Evolutionary conservation across 2,888 invertebrate species (phyloP).

Genomic region (Chrysolina oricalcia): DNA sequence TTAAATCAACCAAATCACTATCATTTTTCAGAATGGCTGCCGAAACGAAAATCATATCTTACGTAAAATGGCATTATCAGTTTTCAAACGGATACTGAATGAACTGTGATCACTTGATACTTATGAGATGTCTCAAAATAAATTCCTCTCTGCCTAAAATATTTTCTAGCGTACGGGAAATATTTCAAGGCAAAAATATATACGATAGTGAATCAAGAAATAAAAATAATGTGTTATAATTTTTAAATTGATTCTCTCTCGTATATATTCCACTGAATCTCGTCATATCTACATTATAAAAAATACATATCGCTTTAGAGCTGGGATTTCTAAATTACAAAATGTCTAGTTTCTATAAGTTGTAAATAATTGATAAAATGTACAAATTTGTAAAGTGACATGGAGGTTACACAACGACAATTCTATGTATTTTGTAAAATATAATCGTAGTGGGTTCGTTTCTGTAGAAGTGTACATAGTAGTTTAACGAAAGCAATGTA

Average conservation of each 20-base stretch:
- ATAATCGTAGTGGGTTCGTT: slow-evolving; percentile 64
- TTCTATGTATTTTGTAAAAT: slow-evolving; percentile 68
- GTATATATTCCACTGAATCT: slow-evolving; percentile 32
- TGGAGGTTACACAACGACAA: slow-evolving; percentile 64
- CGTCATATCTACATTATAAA: slow-evolving; percentile 52
- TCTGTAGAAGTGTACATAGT: slow-evolving; percentile 61
- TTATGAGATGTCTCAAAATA: slow-evolving; percentile 55
- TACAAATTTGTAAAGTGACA: slow-evolving; percentile 67
- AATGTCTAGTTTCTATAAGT: slow-evolving; percentile 42
- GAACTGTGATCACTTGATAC: slow-evolving; percentile 69
- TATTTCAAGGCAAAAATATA: slow-evolving; percentile 22
- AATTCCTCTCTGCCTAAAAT: background rate
- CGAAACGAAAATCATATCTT: too few relatives aligned
- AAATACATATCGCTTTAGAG: slow-evolving; percentile 72
- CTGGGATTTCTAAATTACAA: slow-evolving; percentile 68
- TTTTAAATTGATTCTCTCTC: slow-evolving; percentile 52
- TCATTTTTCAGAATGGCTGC: too few relatives aligned
- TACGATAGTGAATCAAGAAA: slow-evolving; percentile 37
- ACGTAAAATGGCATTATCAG: background rate
- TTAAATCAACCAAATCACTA: too few relatives aligned
- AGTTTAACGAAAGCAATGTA: slow-evolving; percentile 55
- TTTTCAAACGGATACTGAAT: slow-evolving; percentile 61
- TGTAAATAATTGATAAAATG: slow-evolving; percentile 55
- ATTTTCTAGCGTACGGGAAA: slow-evolving; percentile 23
- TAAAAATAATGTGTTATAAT: slow-evolving; percentile 61